These are phyloP conservation scores for Thera obeliscata DNA, from an alignment of 2,888 invertebrate genomes.

Conservation along the genomic window DNA sequence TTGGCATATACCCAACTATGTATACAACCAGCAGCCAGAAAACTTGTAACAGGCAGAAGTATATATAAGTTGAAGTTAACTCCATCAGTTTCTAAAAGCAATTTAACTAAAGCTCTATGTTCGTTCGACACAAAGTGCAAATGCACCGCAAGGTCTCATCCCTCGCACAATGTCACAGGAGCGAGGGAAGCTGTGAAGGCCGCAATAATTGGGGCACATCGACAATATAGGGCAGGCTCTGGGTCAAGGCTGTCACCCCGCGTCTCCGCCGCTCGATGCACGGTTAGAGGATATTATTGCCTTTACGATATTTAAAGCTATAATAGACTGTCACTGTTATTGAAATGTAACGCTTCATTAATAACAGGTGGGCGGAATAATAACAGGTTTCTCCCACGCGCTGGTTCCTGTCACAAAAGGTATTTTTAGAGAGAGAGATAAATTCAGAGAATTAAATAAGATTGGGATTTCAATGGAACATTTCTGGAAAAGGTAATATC, in stretches of 20 bases:
- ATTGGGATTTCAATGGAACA: neutral
- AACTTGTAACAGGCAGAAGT: no score
- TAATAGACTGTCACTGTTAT: neutral
- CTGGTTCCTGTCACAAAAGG: conserved; percentile 8
- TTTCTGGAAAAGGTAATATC: no score
- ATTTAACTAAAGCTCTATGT: conserved; percentile 6
- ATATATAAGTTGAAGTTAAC: no score
- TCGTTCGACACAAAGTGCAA: conserved; percentile 10
- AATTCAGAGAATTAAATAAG: conserved; percentile 9
- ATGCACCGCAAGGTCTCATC: conserved; percentile 36
- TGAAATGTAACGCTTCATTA: neutral
- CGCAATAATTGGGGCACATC: conserved; percentile 73
- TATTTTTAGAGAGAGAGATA: conserved; percentile 5
- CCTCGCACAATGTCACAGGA: conserved; percentile 59
- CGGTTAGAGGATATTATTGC: conserved; percentile 24
- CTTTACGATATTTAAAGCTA: conserved; percentile 11
- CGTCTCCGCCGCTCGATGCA: conserved; percentile 35
- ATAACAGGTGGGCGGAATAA: neutral
- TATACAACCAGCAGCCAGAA: no score
- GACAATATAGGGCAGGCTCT: conserved; percentile 66
- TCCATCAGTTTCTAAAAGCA: neutral
- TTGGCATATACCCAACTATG: no score
- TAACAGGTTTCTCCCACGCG: conserved; percentile 11
- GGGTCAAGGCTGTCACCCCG: conserved; percentile 66
- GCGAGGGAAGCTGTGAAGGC: conserved; percentile 62